phyloP scores from a whole-genome alignment of 1,140 invertebrate species.

The Arctopsyche grandis region DNA sequence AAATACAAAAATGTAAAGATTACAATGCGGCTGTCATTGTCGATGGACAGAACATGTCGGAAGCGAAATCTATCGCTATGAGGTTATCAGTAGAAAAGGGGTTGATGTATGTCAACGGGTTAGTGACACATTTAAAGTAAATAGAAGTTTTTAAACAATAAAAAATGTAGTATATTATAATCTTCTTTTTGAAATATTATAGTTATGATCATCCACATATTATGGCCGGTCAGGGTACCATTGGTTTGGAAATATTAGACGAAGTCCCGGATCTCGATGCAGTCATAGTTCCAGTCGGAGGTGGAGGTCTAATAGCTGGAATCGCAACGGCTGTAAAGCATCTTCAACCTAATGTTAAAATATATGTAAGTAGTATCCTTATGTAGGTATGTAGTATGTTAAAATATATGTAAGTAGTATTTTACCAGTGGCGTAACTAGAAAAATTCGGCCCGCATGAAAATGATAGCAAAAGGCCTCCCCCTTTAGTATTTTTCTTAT shows the following conservation, averaged over 20 bases:
- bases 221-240: conserved; percentile 92
- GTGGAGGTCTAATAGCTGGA: conserved; percentile 89
- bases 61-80: conserved; percentile 84
- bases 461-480: no score
- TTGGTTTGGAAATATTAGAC: conserved; percentile 91
- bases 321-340: conserved; percentile 88
- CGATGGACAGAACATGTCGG: conserved; percentile 84
- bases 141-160: not conserved
- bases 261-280: conserved; percentile 82
- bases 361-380: conserved; percentile 73
- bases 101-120: conserved; percentile 89
- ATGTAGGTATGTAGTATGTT: no score
- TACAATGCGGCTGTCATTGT: conserved; percentile 88
- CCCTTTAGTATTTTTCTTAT: no score
- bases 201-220: conserved; percentile 94
- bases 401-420: not conserved
- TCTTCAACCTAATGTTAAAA: conserved; percentile 79
- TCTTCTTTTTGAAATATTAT: not conserved
- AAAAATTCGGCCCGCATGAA: no score
- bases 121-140: conserved; percentile 54
- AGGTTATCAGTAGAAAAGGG: conserved; percentile 75
- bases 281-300: conserved; percentile 87
- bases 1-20: conserved; percentile 85
- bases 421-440: no score
- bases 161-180: no score